phyloP scores from a whole-genome alignment of 2,797 vertebrate species.

The Phalanger gymnotis region DNA sequence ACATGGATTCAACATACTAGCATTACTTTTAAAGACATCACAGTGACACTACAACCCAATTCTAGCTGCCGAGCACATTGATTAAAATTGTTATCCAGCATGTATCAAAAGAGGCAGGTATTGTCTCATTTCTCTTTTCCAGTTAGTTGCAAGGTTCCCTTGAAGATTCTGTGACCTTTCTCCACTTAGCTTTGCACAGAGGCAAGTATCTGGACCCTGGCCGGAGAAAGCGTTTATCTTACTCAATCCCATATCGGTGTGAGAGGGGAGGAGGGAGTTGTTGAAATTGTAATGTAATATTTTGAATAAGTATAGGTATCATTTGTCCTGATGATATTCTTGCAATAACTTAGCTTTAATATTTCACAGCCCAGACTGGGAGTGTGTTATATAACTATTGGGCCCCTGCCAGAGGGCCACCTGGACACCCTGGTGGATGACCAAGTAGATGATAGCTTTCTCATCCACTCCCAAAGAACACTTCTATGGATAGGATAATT shows the following conservation, averaged over 20 bases:
- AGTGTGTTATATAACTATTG: constrained; percentile 57
- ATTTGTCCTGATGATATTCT: constrained; percentile 21
- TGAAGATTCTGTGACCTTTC: constrained; percentile 64
- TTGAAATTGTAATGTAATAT: constrained; percentile 63
- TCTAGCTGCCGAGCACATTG: constrained; percentile 42
- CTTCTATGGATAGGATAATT: constrained; percentile 31
- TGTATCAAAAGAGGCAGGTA: constrained; percentile 38
- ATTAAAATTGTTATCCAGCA: constrained; percentile 29
- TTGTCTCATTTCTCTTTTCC: constrained; percentile 50
- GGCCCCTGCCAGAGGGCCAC: constrained; percentile 73
- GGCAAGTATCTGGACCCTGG: not conserved
- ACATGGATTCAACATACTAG: constrained; percentile 18
- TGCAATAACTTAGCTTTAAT: constrained; percentile 34
- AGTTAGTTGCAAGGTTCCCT: constrained; percentile 33
- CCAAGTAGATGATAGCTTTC: constrained; percentile 73
- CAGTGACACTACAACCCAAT: constrained; percentile 52
- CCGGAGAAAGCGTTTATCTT: constrained; percentile 34
- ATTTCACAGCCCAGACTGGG: constrained; percentile 57
- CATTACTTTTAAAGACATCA: constrained; percentile 59
- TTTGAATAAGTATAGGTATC: constrained; percentile 49
- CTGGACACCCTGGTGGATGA: constrained; percentile 65
- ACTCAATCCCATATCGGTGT: constrained; percentile 41
- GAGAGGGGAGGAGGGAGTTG: constrained; percentile 9
- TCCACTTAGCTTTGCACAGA: constrained; percentile 24
- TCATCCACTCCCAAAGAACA: constrained; percentile 67